Conservation (phyloP, 2,888 invertebrate species). For the Clusia tigrina region DNA sequence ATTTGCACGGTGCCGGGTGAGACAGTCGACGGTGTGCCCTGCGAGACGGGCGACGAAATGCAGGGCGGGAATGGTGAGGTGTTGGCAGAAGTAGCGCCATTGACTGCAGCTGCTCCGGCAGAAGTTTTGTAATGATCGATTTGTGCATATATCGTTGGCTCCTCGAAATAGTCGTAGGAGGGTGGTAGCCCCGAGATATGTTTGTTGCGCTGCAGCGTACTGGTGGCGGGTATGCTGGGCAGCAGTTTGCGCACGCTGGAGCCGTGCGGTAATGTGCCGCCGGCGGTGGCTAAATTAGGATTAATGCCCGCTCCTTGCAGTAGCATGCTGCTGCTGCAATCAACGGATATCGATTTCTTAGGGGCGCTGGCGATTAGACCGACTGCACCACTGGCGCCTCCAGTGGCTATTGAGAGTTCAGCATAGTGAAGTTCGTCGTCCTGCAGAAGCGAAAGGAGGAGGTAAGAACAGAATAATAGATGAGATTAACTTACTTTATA, state of each 20-base stretch:
- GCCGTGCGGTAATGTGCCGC: slow-evolving; percentile 55
- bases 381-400: slow-evolving; percentile 35
- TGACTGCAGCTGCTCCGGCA: slow-evolving; percentile 32
- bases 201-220: slow-evolving; percentile 59
- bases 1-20: slow-evolving; percentile 63
- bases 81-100: slow-evolving; percentile 50
- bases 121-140: slow-evolving; percentile 73
- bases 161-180: slow-evolving; percentile 67
- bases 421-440: slow-evolving; percentile 65
- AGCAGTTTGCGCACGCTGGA: slow-evolving; percentile 58
- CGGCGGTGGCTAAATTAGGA: slow-evolving; percentile 28
- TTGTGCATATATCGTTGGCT: slow-evolving; percentile 78
- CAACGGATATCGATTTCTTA: slow-evolving; percentile 47
- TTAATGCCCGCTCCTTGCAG: slow-evolving; percentile 43
- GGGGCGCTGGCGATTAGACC: slow-evolving; percentile 30
- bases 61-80: slow-evolving; percentile 64
- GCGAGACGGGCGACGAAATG: slow-evolving; percentile 62
- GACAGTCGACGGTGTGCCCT: slow-evolving; percentile 62
- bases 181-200: slow-evolving; percentile 48
- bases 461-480: too few species aligned
- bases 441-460: slow-evolving; percentile 34
- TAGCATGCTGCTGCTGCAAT: slow-evolving; percentile 47
- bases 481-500: slow-evolving; percentile 24
- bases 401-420: slow-evolving; percentile 57
- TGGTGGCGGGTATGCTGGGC: slow-evolving; percentile 56